Conservation (phyloP, 2,888 invertebrate species). For the Latrodectus hesperus region DNA sequence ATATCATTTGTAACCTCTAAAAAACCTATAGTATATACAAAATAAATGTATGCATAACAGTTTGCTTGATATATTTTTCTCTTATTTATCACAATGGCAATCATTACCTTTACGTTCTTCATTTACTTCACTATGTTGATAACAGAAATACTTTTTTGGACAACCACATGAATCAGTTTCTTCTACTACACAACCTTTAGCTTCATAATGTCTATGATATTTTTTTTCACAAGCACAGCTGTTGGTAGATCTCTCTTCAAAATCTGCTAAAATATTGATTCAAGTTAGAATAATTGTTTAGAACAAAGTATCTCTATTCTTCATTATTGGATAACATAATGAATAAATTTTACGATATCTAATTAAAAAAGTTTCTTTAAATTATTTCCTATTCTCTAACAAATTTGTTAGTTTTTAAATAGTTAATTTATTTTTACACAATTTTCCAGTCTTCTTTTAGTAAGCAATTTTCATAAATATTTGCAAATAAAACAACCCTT, state of each 20-base stretch:
- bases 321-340: no score
- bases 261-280: neutral
- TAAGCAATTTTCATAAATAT: no score
- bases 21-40: neutral
- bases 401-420: no score
- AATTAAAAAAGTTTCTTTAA: no score
- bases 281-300: neutral
- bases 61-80: neutral
- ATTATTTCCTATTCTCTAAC: no score
- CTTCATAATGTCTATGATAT: conserved; percentile 40
- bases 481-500: no score
- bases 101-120: conserved; percentile 14
- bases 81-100: neutral
- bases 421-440: no score
- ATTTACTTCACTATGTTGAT: neutral
- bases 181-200: conserved; percentile 23
- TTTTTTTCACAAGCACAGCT: conserved; percentile 40
- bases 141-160: conserved; percentile 32
- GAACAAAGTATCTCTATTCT: no score
- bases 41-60: neutral
- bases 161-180: conserved; percentile 31
- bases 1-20: no score
- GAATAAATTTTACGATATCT: no score
- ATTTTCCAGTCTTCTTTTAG: no score
- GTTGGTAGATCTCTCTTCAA: neutral